Evolutionary conservation across 2,888 invertebrate genomes (phyloP).

Genomic region (Pandemis corylana): DNA sequence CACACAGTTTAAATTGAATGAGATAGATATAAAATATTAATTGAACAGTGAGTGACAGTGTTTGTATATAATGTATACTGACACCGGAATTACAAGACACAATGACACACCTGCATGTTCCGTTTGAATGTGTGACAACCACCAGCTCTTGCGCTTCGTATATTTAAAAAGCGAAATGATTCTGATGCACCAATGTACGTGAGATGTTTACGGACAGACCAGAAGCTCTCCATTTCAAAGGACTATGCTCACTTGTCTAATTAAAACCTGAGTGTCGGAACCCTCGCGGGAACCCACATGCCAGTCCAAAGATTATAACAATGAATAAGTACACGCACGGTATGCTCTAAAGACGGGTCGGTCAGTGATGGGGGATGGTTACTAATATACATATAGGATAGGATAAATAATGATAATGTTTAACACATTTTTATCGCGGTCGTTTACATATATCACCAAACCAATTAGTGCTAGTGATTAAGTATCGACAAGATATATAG

Average conservation of each 20-base stretch:
- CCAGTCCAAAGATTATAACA: not conserved
- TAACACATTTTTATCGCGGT: too few species aligned
- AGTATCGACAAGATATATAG: too few species aligned
- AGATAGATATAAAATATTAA: not conserved
- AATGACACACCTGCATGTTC: not conserved
- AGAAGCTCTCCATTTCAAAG: conserved; percentile 45
- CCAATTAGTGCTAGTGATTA: too few species aligned
- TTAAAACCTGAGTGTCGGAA: conserved; percentile 44
- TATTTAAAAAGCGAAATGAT: not conserved
- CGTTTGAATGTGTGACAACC: too few species aligned
- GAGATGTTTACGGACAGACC: not conserved
- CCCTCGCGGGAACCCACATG: not conserved
- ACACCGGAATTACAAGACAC: not conserved
- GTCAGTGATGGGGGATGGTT: not conserved
- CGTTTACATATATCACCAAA: too few species aligned
- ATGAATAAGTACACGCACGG: not conserved
- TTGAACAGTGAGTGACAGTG: not conserved
- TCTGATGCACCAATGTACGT: conserved; percentile 7
- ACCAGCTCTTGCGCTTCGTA: not conserved
- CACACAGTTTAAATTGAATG: not conserved
- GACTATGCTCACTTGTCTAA: conserved; percentile 45
- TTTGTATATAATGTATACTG: not conserved
- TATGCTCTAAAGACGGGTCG: not conserved
- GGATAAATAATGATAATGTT: too few species aligned
- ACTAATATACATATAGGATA: not conserved